Evolutionary conservation across 2,888 invertebrate genomes (phyloP).

Genomic region (Aphidius colemani): DNA sequence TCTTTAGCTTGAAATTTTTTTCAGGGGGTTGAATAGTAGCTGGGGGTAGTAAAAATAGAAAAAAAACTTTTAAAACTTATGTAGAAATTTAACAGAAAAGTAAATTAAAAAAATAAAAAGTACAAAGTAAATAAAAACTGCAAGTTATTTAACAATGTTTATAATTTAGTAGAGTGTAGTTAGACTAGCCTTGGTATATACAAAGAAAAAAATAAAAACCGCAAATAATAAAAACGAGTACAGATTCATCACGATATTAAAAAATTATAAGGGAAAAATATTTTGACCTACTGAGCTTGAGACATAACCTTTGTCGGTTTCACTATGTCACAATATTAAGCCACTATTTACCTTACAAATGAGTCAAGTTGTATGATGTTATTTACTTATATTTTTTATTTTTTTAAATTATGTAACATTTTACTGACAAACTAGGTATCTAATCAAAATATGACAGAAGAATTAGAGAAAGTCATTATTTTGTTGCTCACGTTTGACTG

Average conservation of each 20-base stretch:
- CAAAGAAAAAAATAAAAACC: not conserved
- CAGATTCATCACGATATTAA: constrained; percentile 1
- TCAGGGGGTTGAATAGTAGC: no score
- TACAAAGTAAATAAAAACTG: no score
- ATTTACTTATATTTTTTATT: no score
- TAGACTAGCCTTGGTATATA: not conserved
- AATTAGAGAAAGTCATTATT: constrained; percentile 58
- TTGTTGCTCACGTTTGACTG: constrained; percentile 48
- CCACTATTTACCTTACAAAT: constrained; percentile 27
- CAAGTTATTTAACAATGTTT: no score
- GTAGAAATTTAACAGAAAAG: no score
- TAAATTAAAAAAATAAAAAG: no score
- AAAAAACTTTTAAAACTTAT: no score
- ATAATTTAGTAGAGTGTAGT: not conserved
- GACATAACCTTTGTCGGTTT: constrained; percentile 56
- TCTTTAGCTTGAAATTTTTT: no score
- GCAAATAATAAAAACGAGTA: not conserved
- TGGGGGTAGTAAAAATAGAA: no score
- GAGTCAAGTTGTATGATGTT: constrained; percentile 33
- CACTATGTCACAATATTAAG: constrained; percentile 16
- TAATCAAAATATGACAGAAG: constrained; percentile 41
- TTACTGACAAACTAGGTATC: constrained; percentile 28
- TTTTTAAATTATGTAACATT: constrained; percentile 40
- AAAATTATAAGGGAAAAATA: constrained; percentile 23
- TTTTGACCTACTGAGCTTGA: constrained; percentile 59